These are phyloP conservation scores for Drosophila cardini DNA, from an alignment of 1,140 invertebrate species.

Conservation along the genomic window DNA sequence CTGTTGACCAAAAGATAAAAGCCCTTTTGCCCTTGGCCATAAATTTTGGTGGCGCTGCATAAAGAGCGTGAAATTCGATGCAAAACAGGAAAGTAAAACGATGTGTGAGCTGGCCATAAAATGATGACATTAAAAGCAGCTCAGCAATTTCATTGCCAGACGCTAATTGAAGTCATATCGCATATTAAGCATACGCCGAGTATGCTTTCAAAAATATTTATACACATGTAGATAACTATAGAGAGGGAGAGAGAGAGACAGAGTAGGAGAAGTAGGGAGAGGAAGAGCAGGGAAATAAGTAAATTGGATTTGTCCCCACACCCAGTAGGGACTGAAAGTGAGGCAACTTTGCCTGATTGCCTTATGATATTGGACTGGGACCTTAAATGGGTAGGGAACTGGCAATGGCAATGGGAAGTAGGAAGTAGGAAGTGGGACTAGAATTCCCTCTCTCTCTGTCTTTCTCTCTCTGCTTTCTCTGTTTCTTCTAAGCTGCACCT, in stretches of 20 bases:
- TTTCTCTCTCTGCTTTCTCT: too few species aligned
- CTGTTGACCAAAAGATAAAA: slow-evolving; percentile 54
- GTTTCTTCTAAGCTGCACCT: slow-evolving; percentile 43
- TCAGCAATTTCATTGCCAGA: slow-evolving; percentile 23
- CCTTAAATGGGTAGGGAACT: not conserved
- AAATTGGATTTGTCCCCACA: slow-evolving; percentile 73
- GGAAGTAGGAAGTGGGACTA: not conserved
- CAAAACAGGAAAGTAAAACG: slow-evolving; percentile 33
- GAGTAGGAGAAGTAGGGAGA: not conserved
- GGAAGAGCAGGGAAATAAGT: slow-evolving; percentile 61
- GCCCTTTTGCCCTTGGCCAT: slow-evolving; percentile 43
- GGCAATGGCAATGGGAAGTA: not conserved
- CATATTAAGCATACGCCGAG: slow-evolving; percentile 55
- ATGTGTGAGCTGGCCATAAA: slow-evolving; percentile 49
- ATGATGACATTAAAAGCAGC: slow-evolving; percentile 50
- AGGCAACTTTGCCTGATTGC: slow-evolving; percentile 79
- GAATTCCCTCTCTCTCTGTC: not conserved
- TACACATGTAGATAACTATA: slow-evolving; percentile 12
- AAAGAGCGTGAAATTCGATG: slow-evolving; percentile 40
- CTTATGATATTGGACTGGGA: slow-evolving; percentile 62
- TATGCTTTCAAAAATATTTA: slow-evolving; percentile 35
- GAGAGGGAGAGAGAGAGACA: not conserved
- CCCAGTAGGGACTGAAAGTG: not conserved
- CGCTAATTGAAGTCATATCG: slow-evolving; percentile 54
- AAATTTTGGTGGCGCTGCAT: slow-evolving; percentile 38